phyloP scores from a whole-genome alignment of 2,797 vertebrate genomes.

The Coendou prehensilis region DNA sequence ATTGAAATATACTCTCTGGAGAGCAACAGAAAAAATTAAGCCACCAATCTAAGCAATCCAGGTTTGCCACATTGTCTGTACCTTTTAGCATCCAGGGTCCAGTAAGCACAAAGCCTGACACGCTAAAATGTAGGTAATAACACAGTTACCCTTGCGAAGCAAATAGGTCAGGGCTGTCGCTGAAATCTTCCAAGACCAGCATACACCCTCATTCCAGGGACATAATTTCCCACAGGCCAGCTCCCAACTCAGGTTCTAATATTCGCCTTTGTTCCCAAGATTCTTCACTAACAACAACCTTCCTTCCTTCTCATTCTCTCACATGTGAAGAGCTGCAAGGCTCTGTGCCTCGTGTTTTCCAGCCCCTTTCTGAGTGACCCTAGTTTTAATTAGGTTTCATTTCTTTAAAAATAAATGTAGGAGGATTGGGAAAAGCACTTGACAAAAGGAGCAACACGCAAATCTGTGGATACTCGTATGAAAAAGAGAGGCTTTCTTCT shows the following conservation, averaged over 20 bases:
- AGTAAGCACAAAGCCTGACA: constrained; percentile 72
- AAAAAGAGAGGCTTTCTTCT: neutral
- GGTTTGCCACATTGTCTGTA: neutral
- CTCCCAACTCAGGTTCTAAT: constrained; percentile 67
- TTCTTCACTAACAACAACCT: constrained; percentile 63
- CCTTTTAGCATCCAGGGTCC: constrained; percentile 72
- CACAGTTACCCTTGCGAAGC: constrained; percentile 41
- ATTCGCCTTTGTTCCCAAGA: constrained; percentile 62
- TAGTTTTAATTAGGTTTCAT: constrained; percentile 74
- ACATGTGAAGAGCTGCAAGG: neutral
- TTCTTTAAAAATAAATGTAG: constrained; percentile 65
- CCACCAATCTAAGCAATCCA: neutral
- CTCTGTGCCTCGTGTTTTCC: constrained; percentile 28
- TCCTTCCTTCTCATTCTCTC: constrained; percentile 62
- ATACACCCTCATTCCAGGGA: constrained; percentile 36
- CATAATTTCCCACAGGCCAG: constrained; percentile 61
- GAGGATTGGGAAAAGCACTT: constrained; percentile 23
- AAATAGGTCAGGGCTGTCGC: constrained; percentile 62
- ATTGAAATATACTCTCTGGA: constrained; percentile 73
- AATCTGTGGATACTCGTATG: neutral
- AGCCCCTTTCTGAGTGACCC: neutral
- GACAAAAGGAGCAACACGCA: neutral
- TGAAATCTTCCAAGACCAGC: constrained; percentile 43
- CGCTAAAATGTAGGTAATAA: constrained; percentile 68
- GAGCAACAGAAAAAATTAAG: constrained; percentile 69